These are phyloP conservation scores for Hassar affinis DNA, from an alignment of 2,113 vertebrate species.

Conservation along the genomic window DNA sequence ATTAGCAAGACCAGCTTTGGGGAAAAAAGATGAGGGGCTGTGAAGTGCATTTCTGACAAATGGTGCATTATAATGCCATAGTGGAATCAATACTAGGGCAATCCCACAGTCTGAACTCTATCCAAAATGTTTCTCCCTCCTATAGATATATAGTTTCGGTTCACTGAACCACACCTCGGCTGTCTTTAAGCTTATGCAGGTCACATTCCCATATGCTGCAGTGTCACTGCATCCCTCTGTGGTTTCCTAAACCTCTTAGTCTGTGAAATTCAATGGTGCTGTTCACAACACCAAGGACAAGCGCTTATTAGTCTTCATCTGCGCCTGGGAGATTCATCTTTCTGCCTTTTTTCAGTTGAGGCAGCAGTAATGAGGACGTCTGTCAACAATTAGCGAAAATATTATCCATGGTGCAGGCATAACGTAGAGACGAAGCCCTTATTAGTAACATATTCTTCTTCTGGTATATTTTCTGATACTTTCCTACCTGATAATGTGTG, in stretches of 20 bases:
- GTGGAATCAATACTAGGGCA: not conserved
- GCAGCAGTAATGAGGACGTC: conserved; percentile 28
- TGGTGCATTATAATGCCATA: not conserved
- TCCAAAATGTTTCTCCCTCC: not conserved
- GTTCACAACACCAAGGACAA: conserved; percentile 43
- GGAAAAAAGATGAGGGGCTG: not conserved
- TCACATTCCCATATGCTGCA: conserved; percentile 26
- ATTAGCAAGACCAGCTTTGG: not conserved
- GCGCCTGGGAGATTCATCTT: not conserved
- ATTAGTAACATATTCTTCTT: not conserved
- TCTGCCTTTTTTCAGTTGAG: conserved; percentile 10
- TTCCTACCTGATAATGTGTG: not conserved
- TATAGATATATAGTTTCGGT: not conserved
- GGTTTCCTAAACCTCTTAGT: conserved; percentile 34
- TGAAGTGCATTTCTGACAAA: not conserved
- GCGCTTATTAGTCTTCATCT: conserved; percentile 39
- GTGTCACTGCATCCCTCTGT: conserved; percentile 17
- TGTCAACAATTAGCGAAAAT: conserved; percentile 28
- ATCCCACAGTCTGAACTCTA: not conserved
- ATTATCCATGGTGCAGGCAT: conserved; percentile 9
- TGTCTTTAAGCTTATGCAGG: conserved; percentile 2
- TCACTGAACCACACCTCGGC: not conserved
- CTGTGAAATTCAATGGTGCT: conserved; percentile 41
- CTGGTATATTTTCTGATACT: not conserved
- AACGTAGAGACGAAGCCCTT: not conserved